Evolutionary conservation across 2,888 invertebrate species (phyloP).

Genomic region (Erebia ligea): DNA sequence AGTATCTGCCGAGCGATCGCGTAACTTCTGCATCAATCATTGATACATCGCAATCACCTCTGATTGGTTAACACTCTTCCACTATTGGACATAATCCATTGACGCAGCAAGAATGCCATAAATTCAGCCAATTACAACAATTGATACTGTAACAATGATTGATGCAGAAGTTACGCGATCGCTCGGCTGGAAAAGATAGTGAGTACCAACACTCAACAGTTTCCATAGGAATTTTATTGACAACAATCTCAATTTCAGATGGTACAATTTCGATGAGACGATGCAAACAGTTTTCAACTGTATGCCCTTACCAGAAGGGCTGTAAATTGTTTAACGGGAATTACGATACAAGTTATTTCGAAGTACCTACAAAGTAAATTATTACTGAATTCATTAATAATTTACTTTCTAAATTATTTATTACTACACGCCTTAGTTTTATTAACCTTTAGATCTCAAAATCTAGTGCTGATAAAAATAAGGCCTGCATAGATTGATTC

Average conservation of each 20-base stretch:
- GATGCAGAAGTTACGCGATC: too few species aligned
- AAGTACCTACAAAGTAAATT: not conserved
- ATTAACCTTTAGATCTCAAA: not conserved
- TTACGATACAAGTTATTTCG: not conserved
- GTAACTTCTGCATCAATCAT: too few species aligned
- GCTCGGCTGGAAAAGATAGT: not conserved
- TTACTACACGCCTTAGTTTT: not conserved
- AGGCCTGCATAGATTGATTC: not conserved
- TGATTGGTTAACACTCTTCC: too few species aligned
- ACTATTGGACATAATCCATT: too few species aligned
- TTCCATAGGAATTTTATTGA: conserved; percentile 12
- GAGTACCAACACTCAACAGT: conserved; percentile 1
- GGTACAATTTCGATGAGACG: conserved; percentile 12
- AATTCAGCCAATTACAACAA: too few species aligned
- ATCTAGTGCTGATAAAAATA: not conserved
- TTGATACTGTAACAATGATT: too few species aligned
- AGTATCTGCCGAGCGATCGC: too few species aligned
- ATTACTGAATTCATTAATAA: not conserved
- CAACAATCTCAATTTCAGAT: conserved; percentile 6
- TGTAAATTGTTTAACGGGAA: not conserved
- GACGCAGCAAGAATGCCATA: too few species aligned
- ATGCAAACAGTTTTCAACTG: conserved; percentile 6
- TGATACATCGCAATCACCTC: too few species aligned
- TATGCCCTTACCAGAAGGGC: conserved; percentile 6
- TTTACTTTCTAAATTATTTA: not conserved